Percentiles rank a stretch among this genome's conserved stretches.
phyloP scores from a whole-genome alignment of 2,113 vertebrate genomes.

The Ascaphus truei region DNA sequence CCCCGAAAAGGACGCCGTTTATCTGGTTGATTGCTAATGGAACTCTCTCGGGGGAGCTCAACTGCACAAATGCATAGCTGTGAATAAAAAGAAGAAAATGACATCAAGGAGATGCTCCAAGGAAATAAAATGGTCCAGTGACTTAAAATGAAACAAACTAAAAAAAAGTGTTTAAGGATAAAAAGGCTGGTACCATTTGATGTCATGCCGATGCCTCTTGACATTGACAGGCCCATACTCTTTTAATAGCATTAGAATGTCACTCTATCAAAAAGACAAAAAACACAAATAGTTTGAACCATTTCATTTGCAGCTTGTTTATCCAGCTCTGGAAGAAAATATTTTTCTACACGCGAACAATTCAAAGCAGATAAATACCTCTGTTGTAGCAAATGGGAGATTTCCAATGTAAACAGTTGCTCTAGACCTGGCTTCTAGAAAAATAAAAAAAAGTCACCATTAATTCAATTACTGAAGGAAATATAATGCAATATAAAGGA shows the following conservation, averaged over 20 bases:
- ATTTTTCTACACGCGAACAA: too few relatives aligned
- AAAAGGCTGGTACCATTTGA: background rate
- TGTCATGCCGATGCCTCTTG: background rate
- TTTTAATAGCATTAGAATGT: background rate
- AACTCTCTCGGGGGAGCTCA: background rate
- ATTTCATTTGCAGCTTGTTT: background rate
- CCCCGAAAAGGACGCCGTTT: background rate
- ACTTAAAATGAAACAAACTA: too few relatives aligned
- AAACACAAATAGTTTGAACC: background rate
- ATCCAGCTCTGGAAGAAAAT: too few relatives aligned
- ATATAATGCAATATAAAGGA: too few relatives aligned
- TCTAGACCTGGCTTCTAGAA: conserved; percentile 6
- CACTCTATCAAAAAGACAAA: background rate
- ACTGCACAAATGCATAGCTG: background rate
- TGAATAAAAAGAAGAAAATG: background rate
- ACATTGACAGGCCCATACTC: background rate
- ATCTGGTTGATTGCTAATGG: background rate
- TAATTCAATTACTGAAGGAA: too few relatives aligned
- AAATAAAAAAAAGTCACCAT: too few relatives aligned
- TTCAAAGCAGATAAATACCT: too few relatives aligned
- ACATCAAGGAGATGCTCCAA: background rate
- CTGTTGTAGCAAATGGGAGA: background rate
- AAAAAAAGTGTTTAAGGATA: too few relatives aligned
- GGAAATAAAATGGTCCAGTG: background rate
- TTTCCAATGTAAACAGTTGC: background rate